These are phyloP conservation scores for Conopomorpha cramerella DNA, from an alignment of 1,140 invertebrate species.

Conservation along the genomic window DNA sequence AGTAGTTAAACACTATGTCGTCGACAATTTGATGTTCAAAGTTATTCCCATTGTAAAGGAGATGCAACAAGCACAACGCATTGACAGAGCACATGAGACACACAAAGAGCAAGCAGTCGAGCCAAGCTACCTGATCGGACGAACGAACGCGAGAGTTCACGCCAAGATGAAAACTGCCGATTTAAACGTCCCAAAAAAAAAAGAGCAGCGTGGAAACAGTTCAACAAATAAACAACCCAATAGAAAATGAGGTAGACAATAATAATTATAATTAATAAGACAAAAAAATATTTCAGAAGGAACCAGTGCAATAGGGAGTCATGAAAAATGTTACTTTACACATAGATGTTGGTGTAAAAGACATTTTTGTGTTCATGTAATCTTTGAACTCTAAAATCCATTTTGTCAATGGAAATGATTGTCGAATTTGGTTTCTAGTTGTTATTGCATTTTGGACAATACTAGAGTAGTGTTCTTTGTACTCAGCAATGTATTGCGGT, in stretches of 20 bases:
- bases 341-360: constrained; percentile 43
- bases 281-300: neutral
- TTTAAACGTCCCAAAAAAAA: constrained; percentile 26
- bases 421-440: too few relatives aligned
- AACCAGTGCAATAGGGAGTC: constrained; percentile 39
- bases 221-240: too few relatives aligned
- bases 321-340: constrained; percentile 36
- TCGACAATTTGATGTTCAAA: too few relatives aligned
- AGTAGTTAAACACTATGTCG: too few relatives aligned
- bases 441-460: constrained; percentile 17
- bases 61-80: constrained; percentile 56
- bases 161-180: constrained; percentile 56
- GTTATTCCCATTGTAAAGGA: constrained; percentile 45
- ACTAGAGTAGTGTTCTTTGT: constrained; percentile 16
- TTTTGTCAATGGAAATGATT: too few relatives aligned
- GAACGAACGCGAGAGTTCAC: constrained; percentile 41
- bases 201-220: constrained; percentile 57
- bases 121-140: constrained; percentile 58
- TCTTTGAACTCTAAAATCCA: constrained; percentile 37
- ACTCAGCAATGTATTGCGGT: constrained; percentile 7
- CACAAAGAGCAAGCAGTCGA: constrained; percentile 59
- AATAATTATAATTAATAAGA: constrained; percentile 1
- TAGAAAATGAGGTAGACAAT: constrained; percentile 20
- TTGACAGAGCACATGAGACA: constrained; percentile 58
- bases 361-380: constrained; percentile 51